These are phyloP conservation scores for Physella acuta DNA, from an alignment of 1,140 invertebrate genomes.

Conservation along the genomic window DNA sequence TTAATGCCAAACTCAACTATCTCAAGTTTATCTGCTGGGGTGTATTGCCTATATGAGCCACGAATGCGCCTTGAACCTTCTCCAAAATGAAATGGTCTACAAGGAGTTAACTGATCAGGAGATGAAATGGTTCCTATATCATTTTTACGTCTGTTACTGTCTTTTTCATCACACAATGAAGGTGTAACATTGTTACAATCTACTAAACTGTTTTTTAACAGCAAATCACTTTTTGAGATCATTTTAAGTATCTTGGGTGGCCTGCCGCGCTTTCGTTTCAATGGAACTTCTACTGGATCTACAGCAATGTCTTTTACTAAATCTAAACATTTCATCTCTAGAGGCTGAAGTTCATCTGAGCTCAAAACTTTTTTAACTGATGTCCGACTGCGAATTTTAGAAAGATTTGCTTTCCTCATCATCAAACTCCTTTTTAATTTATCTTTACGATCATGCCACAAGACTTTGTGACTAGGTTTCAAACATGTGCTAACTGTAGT, in stretches of 20 bases:
- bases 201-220: neutral
- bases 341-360: no score
- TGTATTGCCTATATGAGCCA: slow-evolving; percentile 19
- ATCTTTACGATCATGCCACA: slow-evolving; percentile 19
- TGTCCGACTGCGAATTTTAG: slow-evolving; percentile 3
- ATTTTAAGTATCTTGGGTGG: slow-evolving; percentile 15
- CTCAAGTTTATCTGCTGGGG: slow-evolving; percentile 10
- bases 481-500: slow-evolving; percentile 11
- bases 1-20: slow-evolving; percentile 17
- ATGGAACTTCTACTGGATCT: neutral
- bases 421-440: slow-evolving; percentile 7
- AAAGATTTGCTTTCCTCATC: slow-evolving; percentile 9
- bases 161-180: no score
- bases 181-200: no score
- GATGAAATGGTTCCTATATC: no score
- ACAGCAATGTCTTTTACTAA: no score
- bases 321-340: no score
- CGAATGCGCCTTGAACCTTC: slow-evolving; percentile 3
- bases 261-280: slow-evolving; percentile 8
- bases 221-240: neutral
- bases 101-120: neutral
- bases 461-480: slow-evolving; percentile 10
- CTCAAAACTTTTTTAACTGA: no score
- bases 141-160: no score
- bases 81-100: neutral